These are phyloP conservation scores for Trileptium ribeirensis DNA, from an alignment of 2,888 invertebrate genomes.

Conservation along the genomic window DNA sequence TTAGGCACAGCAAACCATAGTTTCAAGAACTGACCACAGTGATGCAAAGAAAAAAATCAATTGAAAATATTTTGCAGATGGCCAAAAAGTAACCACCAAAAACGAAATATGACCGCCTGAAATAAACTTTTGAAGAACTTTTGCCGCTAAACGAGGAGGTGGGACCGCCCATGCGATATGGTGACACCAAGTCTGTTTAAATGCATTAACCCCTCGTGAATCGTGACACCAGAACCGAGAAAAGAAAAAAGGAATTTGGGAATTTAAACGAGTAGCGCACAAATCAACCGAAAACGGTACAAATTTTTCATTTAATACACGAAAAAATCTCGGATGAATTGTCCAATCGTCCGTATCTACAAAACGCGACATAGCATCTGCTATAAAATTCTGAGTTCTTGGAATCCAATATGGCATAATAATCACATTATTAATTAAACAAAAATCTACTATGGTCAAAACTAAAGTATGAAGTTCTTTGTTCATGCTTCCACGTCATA, in stretches of 20 bases:
- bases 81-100: background rate
- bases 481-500: background rate
- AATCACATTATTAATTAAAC: too few species aligned
- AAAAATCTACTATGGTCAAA: background rate
- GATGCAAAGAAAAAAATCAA: too few species aligned
- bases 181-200: background rate
- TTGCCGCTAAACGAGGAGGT: background rate
- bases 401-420: background rate
- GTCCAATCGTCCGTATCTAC: background rate
- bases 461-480: background rate
- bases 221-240: background rate
- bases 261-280: background rate
- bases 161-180: conserved; percentile 12
- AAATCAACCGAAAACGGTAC: conserved; percentile 1
- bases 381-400: background rate
- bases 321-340: background rate
- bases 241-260: background rate
- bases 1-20: background rate
- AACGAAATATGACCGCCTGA: background rate
- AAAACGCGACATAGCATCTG: background rate
- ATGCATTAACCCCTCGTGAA: background rate
- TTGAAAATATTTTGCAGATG: background rate
- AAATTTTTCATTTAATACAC: background rate
- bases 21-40: background rate
- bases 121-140: background rate